phyloP scores from a whole-genome alignment of 2,888 invertebrate genomes.

The Nephrotoma appendiculata region DNA sequence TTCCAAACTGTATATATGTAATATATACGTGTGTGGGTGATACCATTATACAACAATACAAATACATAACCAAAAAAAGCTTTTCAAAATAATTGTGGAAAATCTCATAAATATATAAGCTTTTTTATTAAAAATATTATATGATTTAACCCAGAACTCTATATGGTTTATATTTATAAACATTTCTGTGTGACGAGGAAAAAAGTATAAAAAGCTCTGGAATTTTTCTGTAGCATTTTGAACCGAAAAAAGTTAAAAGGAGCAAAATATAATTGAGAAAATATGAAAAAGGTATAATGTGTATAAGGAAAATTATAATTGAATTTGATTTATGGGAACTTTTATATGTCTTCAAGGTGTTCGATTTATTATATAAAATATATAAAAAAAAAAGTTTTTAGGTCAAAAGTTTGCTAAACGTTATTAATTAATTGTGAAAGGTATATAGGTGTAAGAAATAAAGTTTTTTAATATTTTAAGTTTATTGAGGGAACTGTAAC shows the following conservation, averaged over 20 bases:
- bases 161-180: not conserved
- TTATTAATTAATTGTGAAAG: not conserved
- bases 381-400: not conserved
- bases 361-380: not conserved
- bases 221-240: not conserved
- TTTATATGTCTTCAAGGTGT: not conserved
- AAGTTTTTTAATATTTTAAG: no score
- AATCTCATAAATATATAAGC: not conserved
- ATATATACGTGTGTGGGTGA: not conserved
- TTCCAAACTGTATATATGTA: not conserved
- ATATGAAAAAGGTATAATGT: not conserved
- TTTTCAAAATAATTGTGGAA: not conserved
- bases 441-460: not conserved
- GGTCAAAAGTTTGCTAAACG: not conserved
- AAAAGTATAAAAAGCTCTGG: not conserved
- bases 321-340: not conserved
- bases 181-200: not conserved
- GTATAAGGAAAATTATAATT: not conserved
- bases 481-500: no score
- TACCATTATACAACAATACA: not conserved
- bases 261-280: not conserved
- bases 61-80: not conserved
- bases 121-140: not conserved
- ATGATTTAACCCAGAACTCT: not conserved
- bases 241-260: not conserved